Evolutionary conservation across 2,113 vertebrate species (phyloP).

Genomic region (Anthoscopus minutus): DNA sequence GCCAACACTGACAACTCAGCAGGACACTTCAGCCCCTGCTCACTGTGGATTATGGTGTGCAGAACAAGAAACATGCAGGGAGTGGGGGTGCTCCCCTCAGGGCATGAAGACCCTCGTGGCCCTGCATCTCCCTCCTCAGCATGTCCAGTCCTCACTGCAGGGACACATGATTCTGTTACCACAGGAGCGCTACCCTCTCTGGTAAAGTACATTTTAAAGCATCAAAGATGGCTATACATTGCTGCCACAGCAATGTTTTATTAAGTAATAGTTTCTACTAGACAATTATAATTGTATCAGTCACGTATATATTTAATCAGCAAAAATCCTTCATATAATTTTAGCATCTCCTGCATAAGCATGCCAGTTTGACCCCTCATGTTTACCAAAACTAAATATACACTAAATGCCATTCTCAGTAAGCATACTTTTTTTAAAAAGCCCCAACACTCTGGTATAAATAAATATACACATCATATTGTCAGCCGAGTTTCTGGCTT

Average conservation of each 20-base stretch:
- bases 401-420: background rate
- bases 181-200: background rate
- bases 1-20: background rate
- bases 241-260: background rate
- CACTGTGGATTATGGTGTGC: fast-evolving
- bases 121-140: background rate
- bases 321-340: background rate
- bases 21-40: background rate
- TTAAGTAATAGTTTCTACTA: background rate
- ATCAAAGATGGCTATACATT: background rate
- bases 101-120: background rate
- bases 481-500: background rate
- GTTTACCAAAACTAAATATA: background rate
- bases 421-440: background rate
- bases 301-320: background rate
- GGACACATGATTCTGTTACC: no score
- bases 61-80: background rate
- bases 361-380: background rate
- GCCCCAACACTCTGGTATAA: background rate
- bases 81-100: background rate
- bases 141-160: fast-evolving
- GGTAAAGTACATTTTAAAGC: background rate
- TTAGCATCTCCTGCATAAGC: background rate
- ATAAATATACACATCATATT: background rate
- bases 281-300: background rate